These are phyloP conservation scores for Doryteuthis pealeii DNA, from an alignment of 1,140 invertebrate genomes.

Conservation along the genomic window DNA sequence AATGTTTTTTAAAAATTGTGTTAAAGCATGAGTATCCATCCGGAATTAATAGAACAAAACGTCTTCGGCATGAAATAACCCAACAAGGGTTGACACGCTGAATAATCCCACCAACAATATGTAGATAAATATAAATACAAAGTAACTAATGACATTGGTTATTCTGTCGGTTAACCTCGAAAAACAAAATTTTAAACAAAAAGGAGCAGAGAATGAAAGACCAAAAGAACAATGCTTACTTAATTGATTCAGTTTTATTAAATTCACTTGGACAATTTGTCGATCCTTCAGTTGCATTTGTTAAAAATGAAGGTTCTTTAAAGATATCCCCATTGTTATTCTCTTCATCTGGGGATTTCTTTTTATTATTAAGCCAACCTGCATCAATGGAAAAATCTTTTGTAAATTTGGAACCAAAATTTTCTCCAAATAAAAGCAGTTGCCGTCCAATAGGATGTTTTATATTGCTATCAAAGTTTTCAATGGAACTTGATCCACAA, in stretches of 20 bases:
- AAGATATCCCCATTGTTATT: not conserved
- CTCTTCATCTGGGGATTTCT: not conserved
- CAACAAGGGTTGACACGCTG: too few species aligned
- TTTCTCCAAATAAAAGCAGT: not conserved
- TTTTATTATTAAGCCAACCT: not conserved
- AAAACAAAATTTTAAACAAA: too few species aligned
- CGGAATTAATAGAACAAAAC: too few species aligned
- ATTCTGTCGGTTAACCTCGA: too few species aligned
- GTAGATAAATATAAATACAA: too few species aligned
- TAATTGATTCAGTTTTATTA: conserved; percentile 82
- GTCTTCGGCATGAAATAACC: too few species aligned
- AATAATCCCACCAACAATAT: too few species aligned
- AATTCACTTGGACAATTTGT: conserved; percentile 70
- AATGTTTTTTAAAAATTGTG: too few species aligned
- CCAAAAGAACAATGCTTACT: conserved; percentile 49
- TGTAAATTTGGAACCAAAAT: not conserved
- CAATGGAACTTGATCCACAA: not conserved
- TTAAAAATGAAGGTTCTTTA: not conserved
- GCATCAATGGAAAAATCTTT: not conserved
- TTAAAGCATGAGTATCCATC: too few species aligned
- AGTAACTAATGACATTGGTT: too few species aligned
- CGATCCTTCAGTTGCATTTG: conserved; percentile 19
- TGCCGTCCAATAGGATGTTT: not conserved
- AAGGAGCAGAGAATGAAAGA: too few species aligned
- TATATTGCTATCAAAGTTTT: not conserved